Conservation (phyloP, 2,888 invertebrate genomes). For the Ophion ellenae region DNA sequence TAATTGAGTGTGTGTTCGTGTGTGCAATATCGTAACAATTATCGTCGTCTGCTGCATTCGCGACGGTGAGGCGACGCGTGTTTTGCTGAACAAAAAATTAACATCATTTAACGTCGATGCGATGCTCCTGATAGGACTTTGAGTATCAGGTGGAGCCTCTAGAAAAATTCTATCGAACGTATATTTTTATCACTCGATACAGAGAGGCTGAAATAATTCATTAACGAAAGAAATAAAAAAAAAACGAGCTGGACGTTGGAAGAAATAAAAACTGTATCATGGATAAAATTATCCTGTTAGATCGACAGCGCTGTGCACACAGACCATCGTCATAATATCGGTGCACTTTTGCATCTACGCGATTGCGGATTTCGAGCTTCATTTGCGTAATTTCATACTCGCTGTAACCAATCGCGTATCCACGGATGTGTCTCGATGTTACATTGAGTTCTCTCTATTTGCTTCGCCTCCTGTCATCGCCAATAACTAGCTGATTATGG, state of each 20-base stretch:
- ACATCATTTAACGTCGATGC: slow-evolving; percentile 24
- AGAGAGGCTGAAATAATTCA: slow-evolving; percentile 32
- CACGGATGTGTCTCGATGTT: slow-evolving; percentile 21
- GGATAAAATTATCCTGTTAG: slow-evolving; percentile 34
- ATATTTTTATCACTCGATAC: not conserved
- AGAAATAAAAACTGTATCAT: slow-evolving; percentile 10
- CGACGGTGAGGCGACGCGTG: slow-evolving; percentile 6
- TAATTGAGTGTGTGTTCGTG: not conserved
- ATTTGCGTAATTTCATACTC: slow-evolving; percentile 54
- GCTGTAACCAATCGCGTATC: slow-evolving; percentile 5
- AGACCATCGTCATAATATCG: slow-evolving; percentile 16
- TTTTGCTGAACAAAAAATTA: slow-evolving; percentile 19
- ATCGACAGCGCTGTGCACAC: slow-evolving; percentile 12
- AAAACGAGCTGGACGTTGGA: not conserved
- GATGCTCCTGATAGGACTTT: slow-evolving; percentile 18
- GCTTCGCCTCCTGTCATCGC: not conserved
- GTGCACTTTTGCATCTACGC: not conserved
- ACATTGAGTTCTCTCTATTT: not conserved
- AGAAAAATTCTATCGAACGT: not conserved
- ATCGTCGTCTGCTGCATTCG: not conserved
- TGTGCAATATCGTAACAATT: not conserved
- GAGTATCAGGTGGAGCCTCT: slow-evolving; percentile 38
- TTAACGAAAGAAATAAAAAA: slow-evolving; percentile 1
- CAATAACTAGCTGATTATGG: not conserved
- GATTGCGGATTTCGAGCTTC: not conserved